These are phyloP conservation scores for Sander vitreus DNA, from an alignment of 2,113 vertebrate genomes.

Conservation along the genomic window DNA sequence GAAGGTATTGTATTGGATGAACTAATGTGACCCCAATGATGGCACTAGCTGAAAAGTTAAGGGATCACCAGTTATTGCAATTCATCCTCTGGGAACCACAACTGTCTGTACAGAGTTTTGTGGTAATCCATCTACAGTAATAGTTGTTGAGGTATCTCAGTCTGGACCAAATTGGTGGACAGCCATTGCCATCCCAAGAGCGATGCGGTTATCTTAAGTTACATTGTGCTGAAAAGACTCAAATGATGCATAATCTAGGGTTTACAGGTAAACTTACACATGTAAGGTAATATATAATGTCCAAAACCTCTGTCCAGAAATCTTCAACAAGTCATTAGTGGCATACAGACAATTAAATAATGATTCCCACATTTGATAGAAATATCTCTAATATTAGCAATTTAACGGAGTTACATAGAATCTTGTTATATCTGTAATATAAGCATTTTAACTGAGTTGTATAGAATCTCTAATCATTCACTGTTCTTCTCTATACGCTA, in stretches of 20 bases:
- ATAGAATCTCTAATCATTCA: constrained; percentile 21
- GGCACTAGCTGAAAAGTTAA: background rate
- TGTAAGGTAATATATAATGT: constrained; percentile 10
- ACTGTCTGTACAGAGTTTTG: background rate
- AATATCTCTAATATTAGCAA: constrained; percentile 2
- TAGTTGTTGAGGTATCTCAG: background rate
- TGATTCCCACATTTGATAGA: constrained; percentile 9
- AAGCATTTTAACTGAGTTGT: constrained; percentile 8
- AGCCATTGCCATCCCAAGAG: no score
- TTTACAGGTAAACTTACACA: background rate
- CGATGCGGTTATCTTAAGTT: background rate
- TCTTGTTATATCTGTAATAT: constrained; percentile 4
- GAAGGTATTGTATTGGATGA: background rate
- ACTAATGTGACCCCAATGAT: background rate
- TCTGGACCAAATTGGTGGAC: background rate
- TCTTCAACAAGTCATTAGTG: background rate
- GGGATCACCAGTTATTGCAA: background rate
- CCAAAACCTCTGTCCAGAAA: background rate
- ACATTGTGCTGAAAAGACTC: background rate
- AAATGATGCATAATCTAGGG: background rate
- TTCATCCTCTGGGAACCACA: background rate
- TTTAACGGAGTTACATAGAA: constrained; percentile 5
- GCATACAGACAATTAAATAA: background rate
- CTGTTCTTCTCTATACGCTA: constrained; percentile 13
- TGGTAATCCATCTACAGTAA: background rate